Percentiles rank a stretch among this genome's conserved stretches.
Evolutionary conservation across 1,140 invertebrate genomes (phyloP).

Genomic region (Ceratoteleas bidentatus): DNA sequence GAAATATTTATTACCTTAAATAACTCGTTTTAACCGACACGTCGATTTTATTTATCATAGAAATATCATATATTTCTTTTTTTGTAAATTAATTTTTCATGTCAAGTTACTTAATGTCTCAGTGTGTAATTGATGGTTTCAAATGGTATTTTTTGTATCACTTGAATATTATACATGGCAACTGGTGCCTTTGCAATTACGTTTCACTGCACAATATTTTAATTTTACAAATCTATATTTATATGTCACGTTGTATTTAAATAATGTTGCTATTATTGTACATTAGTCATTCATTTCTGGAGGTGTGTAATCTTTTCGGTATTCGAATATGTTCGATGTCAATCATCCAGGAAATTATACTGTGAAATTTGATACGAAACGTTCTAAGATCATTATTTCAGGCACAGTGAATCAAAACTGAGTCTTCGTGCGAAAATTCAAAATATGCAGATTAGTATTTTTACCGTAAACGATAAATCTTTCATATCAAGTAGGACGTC

Average conservation of each 20-base stretch:
- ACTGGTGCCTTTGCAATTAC: slow-evolving; percentile 7
- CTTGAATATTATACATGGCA: background rate
- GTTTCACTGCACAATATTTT: slow-evolving; percentile 10
- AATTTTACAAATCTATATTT: slow-evolving; percentile 9
- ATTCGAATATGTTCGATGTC: no score
- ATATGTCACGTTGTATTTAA: slow-evolving; percentile 5
- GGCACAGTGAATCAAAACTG: background rate
- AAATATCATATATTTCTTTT: no score
- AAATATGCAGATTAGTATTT: background rate
- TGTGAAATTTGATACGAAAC: background rate
- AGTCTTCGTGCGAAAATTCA: background rate
- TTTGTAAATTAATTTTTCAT: no score
- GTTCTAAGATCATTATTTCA: slow-evolving; percentile 7
- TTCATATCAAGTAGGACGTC: background rate
- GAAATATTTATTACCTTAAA: no score
- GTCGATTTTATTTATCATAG: no score
- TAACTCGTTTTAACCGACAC: no score
- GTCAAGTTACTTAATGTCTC: no score
- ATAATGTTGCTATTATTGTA: background rate
- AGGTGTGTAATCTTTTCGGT: background rate
- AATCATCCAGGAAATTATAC: no score
- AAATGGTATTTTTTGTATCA: slow-evolving; percentile 1
- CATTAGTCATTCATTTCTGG: background rate
- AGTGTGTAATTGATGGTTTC: no score
- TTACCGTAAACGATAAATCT: slow-evolving; percentile 1